Conservation (phyloP, 2,797 vertebrate species). For the Myotis daubentonii region DNA sequence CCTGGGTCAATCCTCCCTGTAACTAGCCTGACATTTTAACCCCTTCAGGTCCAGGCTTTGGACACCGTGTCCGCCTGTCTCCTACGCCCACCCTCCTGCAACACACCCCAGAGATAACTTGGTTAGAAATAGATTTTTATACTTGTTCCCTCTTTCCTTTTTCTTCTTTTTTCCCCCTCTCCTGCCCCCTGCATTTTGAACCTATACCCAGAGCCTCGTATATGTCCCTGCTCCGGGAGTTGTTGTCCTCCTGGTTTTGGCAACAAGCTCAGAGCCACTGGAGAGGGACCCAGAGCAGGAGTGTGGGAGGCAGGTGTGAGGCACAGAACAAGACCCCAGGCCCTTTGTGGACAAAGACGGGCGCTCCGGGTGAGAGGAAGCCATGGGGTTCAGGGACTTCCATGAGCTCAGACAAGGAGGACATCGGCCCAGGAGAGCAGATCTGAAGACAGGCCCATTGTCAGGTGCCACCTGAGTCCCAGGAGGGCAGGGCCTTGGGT, state of each 20-base stretch:
- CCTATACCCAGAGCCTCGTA: background rate
- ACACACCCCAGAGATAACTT: fast-evolving
- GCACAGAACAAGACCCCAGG: background rate
- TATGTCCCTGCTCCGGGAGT: background rate
- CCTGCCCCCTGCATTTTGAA: background rate
- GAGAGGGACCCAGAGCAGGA: background rate
- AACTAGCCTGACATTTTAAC: background rate
- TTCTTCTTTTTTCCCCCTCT: background rate
- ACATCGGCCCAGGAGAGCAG: fast-evolving
- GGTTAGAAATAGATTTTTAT: background rate
- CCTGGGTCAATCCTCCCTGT: background rate
- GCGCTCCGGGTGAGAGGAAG: background rate
- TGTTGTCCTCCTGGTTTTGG: background rate
- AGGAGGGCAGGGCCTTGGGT: background rate
- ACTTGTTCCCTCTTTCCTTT: background rate
- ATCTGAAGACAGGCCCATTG: background rate
- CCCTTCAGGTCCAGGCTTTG: background rate
- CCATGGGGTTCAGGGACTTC: background rate
- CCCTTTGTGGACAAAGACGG: fast-evolving
- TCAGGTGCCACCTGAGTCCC: background rate
- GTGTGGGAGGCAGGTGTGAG: fast-evolving
- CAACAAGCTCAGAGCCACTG: background rate
- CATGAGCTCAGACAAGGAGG: background rate
- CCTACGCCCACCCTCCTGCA: background rate
- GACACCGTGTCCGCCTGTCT: fast-evolving